Conservation (phyloP, 2,113 vertebrate species). For the Embiotoca jacksoni region DNA sequence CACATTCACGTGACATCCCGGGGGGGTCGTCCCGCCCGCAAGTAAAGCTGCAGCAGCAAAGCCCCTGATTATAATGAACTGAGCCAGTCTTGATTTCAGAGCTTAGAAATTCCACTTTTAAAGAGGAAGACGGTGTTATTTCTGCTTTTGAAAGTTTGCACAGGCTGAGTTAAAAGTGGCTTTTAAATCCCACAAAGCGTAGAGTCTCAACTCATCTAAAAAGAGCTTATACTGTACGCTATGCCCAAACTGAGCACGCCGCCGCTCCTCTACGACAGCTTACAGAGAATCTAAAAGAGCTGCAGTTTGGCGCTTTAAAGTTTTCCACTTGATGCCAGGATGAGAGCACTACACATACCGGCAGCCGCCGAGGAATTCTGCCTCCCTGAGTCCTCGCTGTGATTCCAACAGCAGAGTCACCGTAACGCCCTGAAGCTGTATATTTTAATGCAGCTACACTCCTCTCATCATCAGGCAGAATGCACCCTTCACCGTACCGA, state of each 20-base stretch:
- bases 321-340: not conserved
- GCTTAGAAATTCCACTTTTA: too few relatives aligned
- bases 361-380: slow-evolving; percentile 1
- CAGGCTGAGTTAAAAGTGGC: too few relatives aligned
- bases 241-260: not conserved
- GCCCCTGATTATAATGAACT: too few relatives aligned
- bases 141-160: too few relatives aligned
- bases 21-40: too few relatives aligned
- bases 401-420: slow-evolving; percentile 14
- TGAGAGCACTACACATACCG: not conserved
- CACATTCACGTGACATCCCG: too few relatives aligned
- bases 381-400: not conserved
- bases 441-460: not conserved
- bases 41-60: too few relatives aligned
- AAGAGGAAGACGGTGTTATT: too few relatives aligned
- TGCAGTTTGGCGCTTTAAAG: not conserved
- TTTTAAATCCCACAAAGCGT: too few relatives aligned
- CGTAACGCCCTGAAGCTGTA: not conserved
- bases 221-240: not conserved
- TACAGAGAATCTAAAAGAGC: slow-evolving; percentile 1
- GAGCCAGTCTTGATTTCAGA: too few relatives aligned
- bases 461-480: not conserved
- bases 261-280: not conserved
- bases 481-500: not conserved
- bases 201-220: not conserved